phyloP scores from a whole-genome alignment of 2,113 vertebrate genomes.

The Propithecus coquereli region DNA sequence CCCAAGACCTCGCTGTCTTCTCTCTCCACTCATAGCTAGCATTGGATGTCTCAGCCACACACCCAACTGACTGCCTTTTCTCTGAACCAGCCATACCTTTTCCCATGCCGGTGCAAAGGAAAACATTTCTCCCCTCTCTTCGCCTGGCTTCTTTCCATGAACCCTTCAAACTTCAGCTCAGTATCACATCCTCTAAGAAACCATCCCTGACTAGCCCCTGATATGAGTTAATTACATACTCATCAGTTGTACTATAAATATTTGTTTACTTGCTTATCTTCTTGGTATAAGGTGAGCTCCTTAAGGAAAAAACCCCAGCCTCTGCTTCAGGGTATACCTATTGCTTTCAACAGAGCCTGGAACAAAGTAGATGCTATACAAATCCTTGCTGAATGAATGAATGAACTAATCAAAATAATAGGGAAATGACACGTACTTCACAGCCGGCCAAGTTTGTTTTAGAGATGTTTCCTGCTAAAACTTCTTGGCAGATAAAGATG shows the following conservation, averaged over 20 bases:
- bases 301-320: not conserved
- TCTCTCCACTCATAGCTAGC: not conserved
- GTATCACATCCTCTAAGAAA: not conserved
- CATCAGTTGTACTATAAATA: not conserved
- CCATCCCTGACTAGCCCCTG: not conserved
- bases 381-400: not conserved
- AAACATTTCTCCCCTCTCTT: not conserved
- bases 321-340: not conserved
- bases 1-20: not conserved
- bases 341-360: not conserved
- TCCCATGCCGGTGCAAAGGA: not conserved
- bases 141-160: not conserved
- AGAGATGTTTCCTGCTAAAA: not conserved
- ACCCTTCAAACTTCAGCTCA: not conserved
- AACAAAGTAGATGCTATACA: not conserved
- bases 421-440: not conserved
- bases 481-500: not conserved
- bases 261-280: not conserved
- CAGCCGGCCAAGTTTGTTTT: not conserved
- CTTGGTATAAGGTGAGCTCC: not conserved
- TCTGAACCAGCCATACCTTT: not conserved
- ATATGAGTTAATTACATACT: too few species aligned
- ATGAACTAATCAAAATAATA: not conserved
- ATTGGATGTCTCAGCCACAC: not conserved
- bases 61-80: accelerated